phyloP scores from a whole-genome alignment of 1,140 invertebrate species.

The Hycleus phaleratus region DNA sequence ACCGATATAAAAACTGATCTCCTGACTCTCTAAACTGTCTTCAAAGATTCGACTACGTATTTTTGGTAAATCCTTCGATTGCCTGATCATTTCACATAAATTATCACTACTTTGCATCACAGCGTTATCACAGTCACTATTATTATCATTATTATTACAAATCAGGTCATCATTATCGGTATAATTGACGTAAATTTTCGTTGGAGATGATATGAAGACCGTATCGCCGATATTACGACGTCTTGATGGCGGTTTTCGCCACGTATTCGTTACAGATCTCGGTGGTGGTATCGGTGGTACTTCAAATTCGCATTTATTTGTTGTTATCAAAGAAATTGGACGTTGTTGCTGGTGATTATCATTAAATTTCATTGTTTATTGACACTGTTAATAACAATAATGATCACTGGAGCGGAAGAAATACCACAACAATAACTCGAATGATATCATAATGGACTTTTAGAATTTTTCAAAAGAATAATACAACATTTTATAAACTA shows the following conservation, averaged over 20 bases:
- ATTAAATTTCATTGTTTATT: constrained; percentile 19
- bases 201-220: constrained; percentile 33
- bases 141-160: constrained; percentile 6
- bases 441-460: no score
- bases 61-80: constrained; percentile 26
- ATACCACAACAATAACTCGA: no score
- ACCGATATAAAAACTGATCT: constrained; percentile 33
- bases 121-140: background rate
- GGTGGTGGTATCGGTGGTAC: constrained; percentile 28
- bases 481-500: background rate
- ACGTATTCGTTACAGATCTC: constrained; percentile 27
- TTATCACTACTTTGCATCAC: constrained; percentile 10
- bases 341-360: constrained; percentile 18
- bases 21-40: constrained; percentile 32
- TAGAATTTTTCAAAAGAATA: no score
- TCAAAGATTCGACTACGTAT: constrained; percentile 29
- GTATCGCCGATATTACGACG: constrained; percentile 32
- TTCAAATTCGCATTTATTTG: background rate
- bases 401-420: no score
- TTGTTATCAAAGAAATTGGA: constrained; percentile 16
- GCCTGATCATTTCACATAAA: constrained; percentile 16
- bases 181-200: constrained; percentile 26
- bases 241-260: constrained; percentile 19
- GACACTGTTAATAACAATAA: no score
- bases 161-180: constrained; percentile 5